Evolutionary conservation across 1,140 invertebrate species (phyloP).

Genomic region (Scaptodrosophila lebanonensis): DNA sequence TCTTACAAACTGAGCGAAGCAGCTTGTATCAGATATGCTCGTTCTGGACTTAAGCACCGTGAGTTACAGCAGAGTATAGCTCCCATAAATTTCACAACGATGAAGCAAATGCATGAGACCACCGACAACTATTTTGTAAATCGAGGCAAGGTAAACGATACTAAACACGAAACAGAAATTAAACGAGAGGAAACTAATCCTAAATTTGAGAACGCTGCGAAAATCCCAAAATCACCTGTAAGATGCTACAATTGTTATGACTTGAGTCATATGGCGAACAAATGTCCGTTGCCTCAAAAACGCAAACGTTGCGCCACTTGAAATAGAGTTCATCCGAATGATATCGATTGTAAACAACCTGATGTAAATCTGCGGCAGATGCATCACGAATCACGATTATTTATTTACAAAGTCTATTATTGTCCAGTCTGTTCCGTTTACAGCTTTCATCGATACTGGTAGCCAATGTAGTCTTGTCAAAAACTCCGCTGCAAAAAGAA

Average conservation of each 20-base stretch:
- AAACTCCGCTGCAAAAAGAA: neutral
- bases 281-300: too few relatives aligned
- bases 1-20: slow-evolving; percentile 7
- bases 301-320: too few relatives aligned
- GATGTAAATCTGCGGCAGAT: neutral
- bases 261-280: neutral
- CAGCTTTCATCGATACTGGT: slow-evolving; percentile 10
- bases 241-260: slow-evolving; percentile 7
- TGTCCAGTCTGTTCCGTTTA: neutral
- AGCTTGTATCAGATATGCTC: slow-evolving; percentile 12
- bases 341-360: neutral
- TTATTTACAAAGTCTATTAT: neutral
- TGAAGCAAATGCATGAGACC: slow-evolving; percentile 4
- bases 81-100: neutral
- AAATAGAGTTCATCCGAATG: neutral
- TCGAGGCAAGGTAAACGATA: neutral
- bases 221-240: too few relatives aligned
- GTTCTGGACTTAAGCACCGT: slow-evolving; percentile 5
- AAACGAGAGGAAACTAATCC: neutral
- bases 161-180: neutral
- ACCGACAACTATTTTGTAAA: slow-evolving; percentile 2
- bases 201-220: too few relatives aligned
- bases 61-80: slow-evolving; percentile 11
- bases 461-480: neutral
- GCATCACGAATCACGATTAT: neutral